Evolutionary conservation across 2,113 vertebrate genomes (phyloP).

Genomic region (Orientallactaga bullata): DNA sequence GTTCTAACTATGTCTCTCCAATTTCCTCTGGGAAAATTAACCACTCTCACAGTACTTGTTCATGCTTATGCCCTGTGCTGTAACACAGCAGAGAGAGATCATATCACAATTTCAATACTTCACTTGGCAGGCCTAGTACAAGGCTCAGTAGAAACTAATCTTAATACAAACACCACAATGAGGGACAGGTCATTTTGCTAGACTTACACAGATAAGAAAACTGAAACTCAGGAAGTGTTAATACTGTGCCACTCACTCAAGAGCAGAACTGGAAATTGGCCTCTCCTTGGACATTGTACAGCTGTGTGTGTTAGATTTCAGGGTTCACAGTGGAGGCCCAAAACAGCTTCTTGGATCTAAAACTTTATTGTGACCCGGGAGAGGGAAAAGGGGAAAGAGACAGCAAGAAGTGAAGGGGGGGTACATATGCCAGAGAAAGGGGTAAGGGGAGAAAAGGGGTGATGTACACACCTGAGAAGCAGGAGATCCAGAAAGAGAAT

Average conservation of each 20-base stretch:
- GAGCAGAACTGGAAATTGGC: background rate
- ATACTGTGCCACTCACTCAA: conserved; percentile 8
- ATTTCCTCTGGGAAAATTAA: conserved; percentile 27
- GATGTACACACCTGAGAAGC: too few species aligned
- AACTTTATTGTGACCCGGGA: too few species aligned
- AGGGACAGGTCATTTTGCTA: background rate
- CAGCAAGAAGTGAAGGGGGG: too few species aligned
- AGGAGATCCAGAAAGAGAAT: too few species aligned
- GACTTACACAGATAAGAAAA: conserved; percentile 47
- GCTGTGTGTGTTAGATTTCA: too few species aligned
- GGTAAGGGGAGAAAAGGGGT: too few species aligned
- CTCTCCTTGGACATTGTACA: background rate
- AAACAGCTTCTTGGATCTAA: too few species aligned
- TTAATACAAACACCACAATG: background rate
- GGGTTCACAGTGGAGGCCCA: too few species aligned
- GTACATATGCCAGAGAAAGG: too few species aligned
- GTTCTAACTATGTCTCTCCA: background rate
- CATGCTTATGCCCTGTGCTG: background rate
- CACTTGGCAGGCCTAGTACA: background rate
- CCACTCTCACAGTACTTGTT: background rate
- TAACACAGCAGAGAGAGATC: fast-evolving
- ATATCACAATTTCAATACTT: background rate
- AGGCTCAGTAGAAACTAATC: background rate
- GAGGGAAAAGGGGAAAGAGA: too few species aligned
- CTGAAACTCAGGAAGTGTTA: conserved; percentile 30